Evolutionary conservation across 2,797 vertebrate species (phyloP).

Genomic region (Acanthurus leucopareius): DNA sequence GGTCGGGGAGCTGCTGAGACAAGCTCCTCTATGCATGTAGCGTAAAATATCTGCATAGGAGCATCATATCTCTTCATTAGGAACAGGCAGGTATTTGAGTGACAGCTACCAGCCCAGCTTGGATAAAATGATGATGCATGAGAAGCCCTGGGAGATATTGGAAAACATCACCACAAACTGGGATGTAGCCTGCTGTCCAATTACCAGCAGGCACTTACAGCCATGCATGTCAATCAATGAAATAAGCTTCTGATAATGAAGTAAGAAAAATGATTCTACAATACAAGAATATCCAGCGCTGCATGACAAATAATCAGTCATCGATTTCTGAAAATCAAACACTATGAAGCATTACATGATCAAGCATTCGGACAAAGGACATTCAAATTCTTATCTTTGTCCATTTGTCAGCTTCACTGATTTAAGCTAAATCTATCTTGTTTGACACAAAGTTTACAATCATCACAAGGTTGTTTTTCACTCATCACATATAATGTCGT

Average conservation of each 20-base stretch:
- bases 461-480: constrained; percentile 18
- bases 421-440: constrained; percentile 29
- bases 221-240: constrained; percentile 65
- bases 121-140: constrained; percentile 58
- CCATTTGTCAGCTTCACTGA: constrained; percentile 18
- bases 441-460: constrained; percentile 10
- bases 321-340: constrained; percentile 52
- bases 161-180: constrained; percentile 24
- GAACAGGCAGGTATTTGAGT: constrained; percentile 36
- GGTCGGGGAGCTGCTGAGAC: background rate
- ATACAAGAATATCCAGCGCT: constrained; percentile 28
- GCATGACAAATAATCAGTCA: constrained; percentile 58
- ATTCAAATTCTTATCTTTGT: constrained; percentile 1
- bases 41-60: constrained; percentile 19
- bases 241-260: constrained; percentile 47
- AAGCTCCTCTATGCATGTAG: constrained; percentile 34
- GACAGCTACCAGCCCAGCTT: constrained; percentile 6
- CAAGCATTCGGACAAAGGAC: constrained; percentile 5
- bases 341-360: constrained; percentile 25
- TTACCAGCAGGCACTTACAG: constrained; percentile 21
- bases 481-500: constrained; percentile 51
- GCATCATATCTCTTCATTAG: constrained; percentile 54
- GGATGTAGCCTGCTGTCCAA: constrained; percentile 35
- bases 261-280: constrained; percentile 43
- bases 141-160: constrained; percentile 23